Evolutionary conservation across 2,888 invertebrate genomes (phyloP).

Genomic region (Acronicta psi): DNA sequence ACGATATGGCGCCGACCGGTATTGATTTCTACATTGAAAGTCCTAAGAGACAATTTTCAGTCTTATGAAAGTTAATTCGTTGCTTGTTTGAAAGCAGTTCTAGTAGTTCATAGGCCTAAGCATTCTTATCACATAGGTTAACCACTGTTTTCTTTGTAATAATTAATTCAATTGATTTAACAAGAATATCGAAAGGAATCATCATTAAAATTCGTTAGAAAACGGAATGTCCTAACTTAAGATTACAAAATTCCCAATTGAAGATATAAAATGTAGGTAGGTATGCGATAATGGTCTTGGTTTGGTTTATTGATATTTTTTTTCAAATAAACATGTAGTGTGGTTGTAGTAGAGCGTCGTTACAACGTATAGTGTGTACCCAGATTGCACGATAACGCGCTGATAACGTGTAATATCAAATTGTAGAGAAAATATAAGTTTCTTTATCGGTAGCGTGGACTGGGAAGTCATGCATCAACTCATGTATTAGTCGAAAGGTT

Average conservation of each 20-base stretch:
- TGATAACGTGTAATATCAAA: conserved; percentile 71
- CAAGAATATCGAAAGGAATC: no score
- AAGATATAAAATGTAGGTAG: conserved; percentile 43
- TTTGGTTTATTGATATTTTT: conserved; percentile 57
- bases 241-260: conserved; percentile 52
- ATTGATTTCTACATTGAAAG: conserved; percentile 44
- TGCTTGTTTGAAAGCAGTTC: background rate
- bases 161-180: no score
- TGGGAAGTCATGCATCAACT: conserved; percentile 9
- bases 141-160: no score
- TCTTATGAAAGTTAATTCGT: conserved; percentile 2
- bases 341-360: conserved; percentile 74
- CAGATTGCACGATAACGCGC: conserved; percentile 78
- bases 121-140: no score
- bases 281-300: conserved; percentile 48
- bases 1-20: conserved; percentile 5
- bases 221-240: conserved; percentile 5
- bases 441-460: conserved; percentile 38
- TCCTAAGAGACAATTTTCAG: conserved; percentile 12
- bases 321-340: conserved; percentile 67
- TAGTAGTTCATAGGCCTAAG: conserved; percentile 11
- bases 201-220: no score
- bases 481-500: conserved; percentile 16
- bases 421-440: conserved; percentile 61
- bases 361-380: conserved; percentile 79